Conservation (phyloP, 2,888 invertebrate genomes). For the Pheosia gnoma region DNA sequence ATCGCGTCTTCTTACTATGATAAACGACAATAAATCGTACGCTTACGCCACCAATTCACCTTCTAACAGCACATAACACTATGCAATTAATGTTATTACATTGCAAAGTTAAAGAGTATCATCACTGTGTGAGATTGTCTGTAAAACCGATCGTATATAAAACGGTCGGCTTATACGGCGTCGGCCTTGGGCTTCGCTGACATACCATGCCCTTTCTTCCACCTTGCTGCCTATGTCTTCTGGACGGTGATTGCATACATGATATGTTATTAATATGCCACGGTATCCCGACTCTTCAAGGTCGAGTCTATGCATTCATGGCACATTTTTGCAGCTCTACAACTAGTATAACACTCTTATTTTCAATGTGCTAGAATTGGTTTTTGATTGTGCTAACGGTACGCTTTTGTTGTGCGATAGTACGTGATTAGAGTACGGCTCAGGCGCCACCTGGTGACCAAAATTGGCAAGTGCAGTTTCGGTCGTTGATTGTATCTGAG, state of each 20-base stretch:
- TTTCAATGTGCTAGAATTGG: constrained; percentile 14
- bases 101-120: constrained; percentile 40
- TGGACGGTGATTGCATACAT: constrained; percentile 77
- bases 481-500: constrained; percentile 37
- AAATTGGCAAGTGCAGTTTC: constrained; percentile 57
- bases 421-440: constrained; percentile 60
- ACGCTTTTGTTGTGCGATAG: constrained; percentile 21
- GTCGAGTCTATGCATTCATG: constrained; percentile 64
- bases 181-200: constrained; percentile 69
- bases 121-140: constrained; percentile 41
- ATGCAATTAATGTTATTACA: constrained; percentile 59
- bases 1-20: not conserved
- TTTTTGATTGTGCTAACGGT: constrained; percentile 12
- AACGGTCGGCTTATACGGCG: constrained; percentile 57
- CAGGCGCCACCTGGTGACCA: constrained; percentile 63
- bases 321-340: constrained; percentile 34
- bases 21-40: not conserved
- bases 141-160: constrained; percentile 35
- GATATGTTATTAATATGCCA: constrained; percentile 78
- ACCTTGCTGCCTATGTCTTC: constrained; percentile 78
- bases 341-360: constrained; percentile 32
- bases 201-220: constrained; percentile 82
- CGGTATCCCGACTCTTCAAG: constrained; percentile 66
- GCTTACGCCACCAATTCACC: constrained; percentile 42
- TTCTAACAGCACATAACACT: constrained; percentile 59